A percentile compares a stretch with the other conserved stretches of the same genome.
Evolutionary conservation across 1,140 invertebrate species (phyloP).

Genomic region (Calliopsis andreniformis): DNA sequence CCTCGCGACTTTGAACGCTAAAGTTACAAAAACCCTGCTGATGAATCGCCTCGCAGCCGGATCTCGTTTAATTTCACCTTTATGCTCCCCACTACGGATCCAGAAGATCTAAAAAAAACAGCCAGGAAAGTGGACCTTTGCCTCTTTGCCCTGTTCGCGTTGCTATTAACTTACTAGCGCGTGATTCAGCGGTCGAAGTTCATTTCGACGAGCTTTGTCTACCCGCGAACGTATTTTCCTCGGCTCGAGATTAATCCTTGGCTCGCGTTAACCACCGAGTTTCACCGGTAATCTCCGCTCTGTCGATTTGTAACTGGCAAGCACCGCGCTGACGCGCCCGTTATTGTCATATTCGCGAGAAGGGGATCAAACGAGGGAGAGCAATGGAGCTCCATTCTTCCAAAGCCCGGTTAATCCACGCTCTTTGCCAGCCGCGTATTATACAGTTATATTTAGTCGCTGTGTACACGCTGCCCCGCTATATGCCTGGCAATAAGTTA

Average conservation of each 20-base stretch:
- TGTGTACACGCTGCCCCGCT: not conserved
- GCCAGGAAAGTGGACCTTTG: not conserved
- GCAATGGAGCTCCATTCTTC: not conserved
- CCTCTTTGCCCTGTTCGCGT: not conserved
- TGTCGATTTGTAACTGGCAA: not conserved
- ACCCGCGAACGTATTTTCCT: not conserved
- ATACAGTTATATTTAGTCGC: not conserved
- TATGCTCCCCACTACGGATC: not conserved
- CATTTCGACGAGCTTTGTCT: not conserved
- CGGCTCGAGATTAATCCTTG: not conserved
- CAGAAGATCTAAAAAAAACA: too few relatives aligned
- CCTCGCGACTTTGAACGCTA: not conserved
- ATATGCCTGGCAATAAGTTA: constrained; percentile 29
- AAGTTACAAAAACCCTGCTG: not conserved
- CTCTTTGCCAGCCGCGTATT: constrained; percentile 18
- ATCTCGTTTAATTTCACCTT: not conserved
- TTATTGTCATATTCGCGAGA: not conserved
- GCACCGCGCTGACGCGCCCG: not conserved
- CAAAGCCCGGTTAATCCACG: constrained; percentile 38
- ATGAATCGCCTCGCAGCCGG: constrained; percentile 7
- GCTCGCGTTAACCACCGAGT: constrained; percentile 11
- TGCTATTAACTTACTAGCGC: not conserved
- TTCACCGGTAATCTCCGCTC: constrained; percentile 15
- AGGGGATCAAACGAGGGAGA: not conserved
- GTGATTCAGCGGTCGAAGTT: not conserved